A percentile compares a stretch with the other conserved stretches of the same genome.
phyloP scores from a whole-genome alignment of 92 coral and sea anemone genomes.

The Siderastrea radians region DNA sequence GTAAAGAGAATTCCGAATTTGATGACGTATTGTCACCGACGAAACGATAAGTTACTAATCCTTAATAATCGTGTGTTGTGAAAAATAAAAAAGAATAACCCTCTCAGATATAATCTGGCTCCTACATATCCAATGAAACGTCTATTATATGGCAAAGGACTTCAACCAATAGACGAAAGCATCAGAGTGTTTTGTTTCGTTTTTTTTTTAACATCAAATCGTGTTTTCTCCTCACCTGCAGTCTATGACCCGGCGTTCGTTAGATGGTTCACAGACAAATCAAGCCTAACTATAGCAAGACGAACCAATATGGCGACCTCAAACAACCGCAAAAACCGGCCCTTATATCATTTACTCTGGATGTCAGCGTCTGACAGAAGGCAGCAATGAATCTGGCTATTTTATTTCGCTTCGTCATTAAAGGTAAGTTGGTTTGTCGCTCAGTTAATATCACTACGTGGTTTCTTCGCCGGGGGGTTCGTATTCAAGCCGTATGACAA shows the following conservation, averaged over 20 bases:
- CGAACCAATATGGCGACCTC: constrained; percentile 24
- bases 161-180: background rate
- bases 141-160: no score
- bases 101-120: background rate
- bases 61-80: background rate
- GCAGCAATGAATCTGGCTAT: constrained; percentile 9
- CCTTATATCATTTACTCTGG: background rate
- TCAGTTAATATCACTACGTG: background rate
- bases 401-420: constrained; percentile 23
- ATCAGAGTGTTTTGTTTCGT: background rate
- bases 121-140: background rate
- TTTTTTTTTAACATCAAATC: background rate
- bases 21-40: background rate
- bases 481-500: background rate
- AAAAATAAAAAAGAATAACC: background rate
- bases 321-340: constrained; percentile 7
- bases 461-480: constrained; percentile 18
- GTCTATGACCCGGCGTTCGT: constrained; percentile 1
- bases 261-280: constrained; percentile 18
- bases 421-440: constrained; percentile 32
- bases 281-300: constrained; percentile 40
- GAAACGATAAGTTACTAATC: no score
- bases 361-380: background rate
- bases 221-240: constrained; percentile 16
- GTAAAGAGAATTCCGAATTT: constrained; percentile 8